Conservation (phyloP, 2,888 invertebrate species). For the Athalia circularis region DNA sequence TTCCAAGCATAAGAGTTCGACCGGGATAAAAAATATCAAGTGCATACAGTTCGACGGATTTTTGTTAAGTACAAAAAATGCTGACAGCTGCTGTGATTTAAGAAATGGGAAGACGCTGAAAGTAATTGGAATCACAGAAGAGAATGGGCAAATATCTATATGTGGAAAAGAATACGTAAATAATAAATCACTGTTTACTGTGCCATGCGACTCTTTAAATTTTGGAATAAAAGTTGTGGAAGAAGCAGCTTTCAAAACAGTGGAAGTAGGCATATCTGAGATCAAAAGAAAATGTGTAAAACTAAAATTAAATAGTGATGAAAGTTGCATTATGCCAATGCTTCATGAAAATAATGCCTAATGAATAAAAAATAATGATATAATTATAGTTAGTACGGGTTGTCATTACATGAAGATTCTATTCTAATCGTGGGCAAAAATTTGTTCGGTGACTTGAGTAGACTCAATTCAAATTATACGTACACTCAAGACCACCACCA, state of each 20-base stretch:
- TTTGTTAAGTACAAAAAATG: too few relatives aligned
- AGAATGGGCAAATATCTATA: background rate
- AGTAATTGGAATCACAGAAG: background rate
- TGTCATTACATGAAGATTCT: too few relatives aligned
- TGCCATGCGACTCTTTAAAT: conserved; percentile 11
- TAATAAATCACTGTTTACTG: conserved; percentile 17
- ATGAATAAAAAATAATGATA: too few relatives aligned
- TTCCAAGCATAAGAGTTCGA: background rate
- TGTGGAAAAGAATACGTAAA: conserved; percentile 8
- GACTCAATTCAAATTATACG: too few relatives aligned
- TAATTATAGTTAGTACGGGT: too few relatives aligned
- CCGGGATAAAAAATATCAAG: too few relatives aligned
- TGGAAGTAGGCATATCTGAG: background rate
- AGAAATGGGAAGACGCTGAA: too few relatives aligned
- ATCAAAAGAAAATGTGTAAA: conserved; percentile 21
- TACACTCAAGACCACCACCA: too few relatives aligned
- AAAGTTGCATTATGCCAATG: conserved; percentile 1
- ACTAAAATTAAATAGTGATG: conserved; percentile 3
- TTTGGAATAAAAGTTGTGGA: conserved; percentile 2
- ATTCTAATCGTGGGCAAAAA: too few relatives aligned
- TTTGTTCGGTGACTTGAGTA: too few relatives aligned
- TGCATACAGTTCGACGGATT: too few relatives aligned
- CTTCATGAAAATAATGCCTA: conserved; percentile 8
- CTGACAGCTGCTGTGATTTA: too few relatives aligned
- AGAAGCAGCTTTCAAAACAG: background rate